A percentile compares a stretch with the other conserved stretches of the same genome.
phyloP scores from a whole-genome alignment of 2,113 vertebrate species.

The Peromyscus leucopus region DNA sequence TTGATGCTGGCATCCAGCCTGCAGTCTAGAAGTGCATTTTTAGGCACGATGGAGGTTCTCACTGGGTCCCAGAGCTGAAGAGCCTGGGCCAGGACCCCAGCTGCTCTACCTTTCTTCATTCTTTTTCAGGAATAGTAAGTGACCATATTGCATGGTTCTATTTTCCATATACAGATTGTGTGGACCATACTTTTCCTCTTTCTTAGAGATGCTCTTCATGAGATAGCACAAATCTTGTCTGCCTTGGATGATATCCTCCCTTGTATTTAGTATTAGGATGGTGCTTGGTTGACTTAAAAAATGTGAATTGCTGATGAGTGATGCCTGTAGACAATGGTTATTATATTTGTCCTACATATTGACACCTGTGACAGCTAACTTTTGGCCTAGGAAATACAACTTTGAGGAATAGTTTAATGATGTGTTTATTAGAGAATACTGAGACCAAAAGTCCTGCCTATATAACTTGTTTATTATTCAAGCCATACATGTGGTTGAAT shows the following conservation, averaged over 20 bases:
- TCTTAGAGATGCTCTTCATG: neutral
- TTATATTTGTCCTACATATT: neutral
- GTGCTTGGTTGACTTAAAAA: neutral
- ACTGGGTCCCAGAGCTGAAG: neutral
- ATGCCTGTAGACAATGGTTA: neutral
- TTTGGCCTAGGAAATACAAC: neutral
- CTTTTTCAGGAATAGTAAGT: neutral
- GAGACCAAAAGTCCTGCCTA: neutral
- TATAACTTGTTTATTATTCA: neutral
- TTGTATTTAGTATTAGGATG: neutral
- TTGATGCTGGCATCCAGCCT: neutral
- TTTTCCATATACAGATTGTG: neutral
- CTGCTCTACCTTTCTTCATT: neutral
- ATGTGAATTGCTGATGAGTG: neutral
- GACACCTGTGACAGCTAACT: neutral
- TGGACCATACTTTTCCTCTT: neutral
- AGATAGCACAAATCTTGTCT: neutral
- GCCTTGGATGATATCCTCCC: neutral
- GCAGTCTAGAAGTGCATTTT: neutral
- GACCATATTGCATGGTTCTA: neutral
- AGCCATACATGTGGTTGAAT: neutral
- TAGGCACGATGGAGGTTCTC: neutral
- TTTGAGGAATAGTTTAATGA: neutral
- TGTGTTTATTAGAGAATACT: neutral
- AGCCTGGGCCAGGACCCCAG: neutral